Evolutionary conservation across 2,888 invertebrate species (phyloP).

Genomic region (Drosophila pseudotakahashii): DNA sequence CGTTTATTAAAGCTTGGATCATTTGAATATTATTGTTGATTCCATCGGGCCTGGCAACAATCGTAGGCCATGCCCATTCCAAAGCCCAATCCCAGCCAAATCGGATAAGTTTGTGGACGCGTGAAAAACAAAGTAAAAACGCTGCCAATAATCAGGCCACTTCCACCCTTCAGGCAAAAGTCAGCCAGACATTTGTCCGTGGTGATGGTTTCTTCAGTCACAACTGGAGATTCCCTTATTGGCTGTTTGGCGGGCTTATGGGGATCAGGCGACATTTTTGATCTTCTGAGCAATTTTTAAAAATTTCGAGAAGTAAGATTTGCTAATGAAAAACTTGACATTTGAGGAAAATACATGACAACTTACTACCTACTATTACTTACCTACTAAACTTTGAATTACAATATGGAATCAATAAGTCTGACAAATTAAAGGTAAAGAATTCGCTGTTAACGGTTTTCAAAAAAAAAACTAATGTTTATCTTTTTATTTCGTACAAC

Average conservation of each 20-base stretch:
- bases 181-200: slow-evolving; percentile 49
- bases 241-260: background rate
- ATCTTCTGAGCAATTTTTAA: background rate
- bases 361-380: too few relatives aligned
- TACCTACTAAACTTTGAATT: too few relatives aligned
- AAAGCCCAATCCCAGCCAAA: slow-evolving; percentile 51
- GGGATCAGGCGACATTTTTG: slow-evolving; percentile 9
- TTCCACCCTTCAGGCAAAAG: slow-evolving; percentile 45
- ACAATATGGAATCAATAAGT: too few relatives aligned
- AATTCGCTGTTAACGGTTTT: background rate
- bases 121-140: slow-evolving; percentile 36
- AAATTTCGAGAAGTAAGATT: background rate
- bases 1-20: background rate
- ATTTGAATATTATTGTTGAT: background rate
- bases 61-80: slow-evolving; percentile 48
- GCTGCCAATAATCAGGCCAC: slow-evolving; percentile 40
- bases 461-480: too few relatives aligned
- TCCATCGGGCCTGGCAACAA: slow-evolving; percentile 38
- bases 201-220: background rate
- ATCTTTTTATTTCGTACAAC: background rate
- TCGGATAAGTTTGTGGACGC: slow-evolving; percentile 43
- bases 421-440: background rate
- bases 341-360: background rate
- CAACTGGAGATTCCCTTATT: background rate
- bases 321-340: background rate